These are phyloP conservation scores for Cuniculus paca DNA, from an alignment of 2,797 vertebrate species.

Conservation along the genomic window DNA sequence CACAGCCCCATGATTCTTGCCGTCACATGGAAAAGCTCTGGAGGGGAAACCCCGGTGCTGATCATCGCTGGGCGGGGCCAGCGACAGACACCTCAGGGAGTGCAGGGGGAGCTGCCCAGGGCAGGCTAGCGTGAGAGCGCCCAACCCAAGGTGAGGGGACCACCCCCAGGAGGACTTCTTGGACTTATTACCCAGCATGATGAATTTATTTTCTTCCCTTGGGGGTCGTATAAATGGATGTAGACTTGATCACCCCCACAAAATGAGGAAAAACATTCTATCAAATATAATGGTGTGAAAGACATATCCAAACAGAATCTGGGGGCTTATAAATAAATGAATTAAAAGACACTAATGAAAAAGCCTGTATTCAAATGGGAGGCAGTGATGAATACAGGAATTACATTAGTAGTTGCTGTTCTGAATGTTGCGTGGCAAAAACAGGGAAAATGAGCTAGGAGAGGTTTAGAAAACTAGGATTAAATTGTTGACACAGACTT, in stretches of 20 bases:
- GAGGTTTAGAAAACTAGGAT: neutral
- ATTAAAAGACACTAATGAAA: neutral
- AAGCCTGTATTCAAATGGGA: neutral
- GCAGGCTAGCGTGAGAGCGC: neutral
- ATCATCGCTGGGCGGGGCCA: neutral
- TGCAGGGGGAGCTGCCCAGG: neutral
- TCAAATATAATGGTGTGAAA: neutral
- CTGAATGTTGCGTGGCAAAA: neutral
- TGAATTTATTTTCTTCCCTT: neutral
- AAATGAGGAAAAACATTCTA: neutral
- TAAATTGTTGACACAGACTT: neutral
- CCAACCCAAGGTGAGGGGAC: neutral
- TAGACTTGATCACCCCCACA: neutral
- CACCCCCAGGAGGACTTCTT: neutral
- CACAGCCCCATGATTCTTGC: neutral
- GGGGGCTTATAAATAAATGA: conserved; percentile 1
- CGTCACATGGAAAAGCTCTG: neutral
- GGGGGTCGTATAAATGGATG: neutral
- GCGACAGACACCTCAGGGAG: neutral
- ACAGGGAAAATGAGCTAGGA: neutral
- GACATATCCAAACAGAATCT: neutral
- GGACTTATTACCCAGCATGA: neutral
- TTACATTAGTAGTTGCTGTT: neutral
- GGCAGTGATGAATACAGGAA: neutral
- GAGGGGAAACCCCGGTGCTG: neutral